Percentiles rank a stretch among this genome's conserved stretches.
phyloP scores from a whole-genome alignment of 2,797 vertebrate genomes.

The Rhynchonycteris naso region DNA sequence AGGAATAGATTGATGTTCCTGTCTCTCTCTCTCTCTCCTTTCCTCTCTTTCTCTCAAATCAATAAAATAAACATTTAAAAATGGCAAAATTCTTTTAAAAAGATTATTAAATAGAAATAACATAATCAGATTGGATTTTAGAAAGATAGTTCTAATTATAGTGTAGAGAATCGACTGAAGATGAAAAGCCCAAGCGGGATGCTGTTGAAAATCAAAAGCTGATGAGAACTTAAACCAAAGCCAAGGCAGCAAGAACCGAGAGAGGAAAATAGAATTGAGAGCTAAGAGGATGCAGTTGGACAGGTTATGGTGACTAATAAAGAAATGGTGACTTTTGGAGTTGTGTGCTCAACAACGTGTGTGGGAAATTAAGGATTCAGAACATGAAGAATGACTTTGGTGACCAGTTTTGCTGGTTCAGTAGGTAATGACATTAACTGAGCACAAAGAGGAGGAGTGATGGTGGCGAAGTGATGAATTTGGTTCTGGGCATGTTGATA shows the following conservation, averaged over 20 bases:
- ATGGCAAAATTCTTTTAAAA: not conserved
- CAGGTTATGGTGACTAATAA: not conserved
- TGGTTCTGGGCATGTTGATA: not conserved
- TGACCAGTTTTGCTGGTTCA: not conserved
- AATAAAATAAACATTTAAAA: no score
- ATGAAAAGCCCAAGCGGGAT: not conserved
- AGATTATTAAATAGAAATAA: slow-evolving; percentile 29
- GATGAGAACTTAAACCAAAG: not conserved
- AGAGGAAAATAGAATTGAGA: not conserved
- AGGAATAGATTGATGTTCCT: no score
- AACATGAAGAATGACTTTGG: not conserved
- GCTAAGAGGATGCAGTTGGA: not conserved
- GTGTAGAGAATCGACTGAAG: not conserved
- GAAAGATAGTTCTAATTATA: not conserved
- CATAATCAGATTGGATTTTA: not conserved
- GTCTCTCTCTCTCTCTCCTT: no score
- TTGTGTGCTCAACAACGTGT: not conserved
- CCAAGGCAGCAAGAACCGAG: not conserved
- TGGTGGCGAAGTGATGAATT: not conserved
- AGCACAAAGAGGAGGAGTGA: not conserved
- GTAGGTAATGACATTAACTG: not conserved
- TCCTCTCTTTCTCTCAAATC: no score
- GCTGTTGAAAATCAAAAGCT: slow-evolving; percentile 16
- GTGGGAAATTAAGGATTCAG: not conserved
- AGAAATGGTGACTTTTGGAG: not conserved